A percentile compares a stretch with the other conserved stretches of the same genome.
phyloP scores from a whole-genome alignment of 2,888 invertebrate genomes.

The Dusona sp. region DNA sequence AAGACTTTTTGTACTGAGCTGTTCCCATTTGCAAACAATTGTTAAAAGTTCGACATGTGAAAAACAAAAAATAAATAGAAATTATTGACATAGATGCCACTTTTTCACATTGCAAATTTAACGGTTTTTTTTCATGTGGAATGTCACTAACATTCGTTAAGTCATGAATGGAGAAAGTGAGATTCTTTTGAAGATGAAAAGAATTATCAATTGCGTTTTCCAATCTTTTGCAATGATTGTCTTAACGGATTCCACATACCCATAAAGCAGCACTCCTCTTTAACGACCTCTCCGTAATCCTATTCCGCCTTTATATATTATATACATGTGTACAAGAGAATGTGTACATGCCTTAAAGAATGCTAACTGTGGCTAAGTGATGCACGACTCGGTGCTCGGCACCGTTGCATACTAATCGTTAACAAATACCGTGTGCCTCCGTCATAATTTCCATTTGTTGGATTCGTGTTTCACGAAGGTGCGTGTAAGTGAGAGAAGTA shows the following conservation, averaged over 20 bases:
- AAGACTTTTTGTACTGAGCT: not conserved
- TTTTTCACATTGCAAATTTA: not conserved
- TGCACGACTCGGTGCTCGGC: constrained; percentile 49
- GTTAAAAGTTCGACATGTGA: not conserved
- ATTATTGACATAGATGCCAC: not conserved
- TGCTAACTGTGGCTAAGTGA: constrained; percentile 38
- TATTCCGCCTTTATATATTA: not conserved
- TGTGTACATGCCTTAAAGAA: constrained; percentile 29
- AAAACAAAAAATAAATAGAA: not conserved
- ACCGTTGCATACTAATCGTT: constrained; percentile 65
- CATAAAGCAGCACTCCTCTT: constrained; percentile 26
- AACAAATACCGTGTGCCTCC: constrained; percentile 60
- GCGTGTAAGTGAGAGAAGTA: constrained; percentile 3
- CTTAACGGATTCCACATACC: constrained; percentile 6
- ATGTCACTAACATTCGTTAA: not conserved
- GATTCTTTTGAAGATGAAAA: not conserved
- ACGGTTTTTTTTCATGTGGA: not conserved
- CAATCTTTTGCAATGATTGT: constrained; percentile 9
- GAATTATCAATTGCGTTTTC: not conserved
- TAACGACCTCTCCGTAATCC: constrained; percentile 25
- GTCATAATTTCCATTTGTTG: constrained; percentile 61
- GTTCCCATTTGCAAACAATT: not conserved
- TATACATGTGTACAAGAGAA: not conserved
- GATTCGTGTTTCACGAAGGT: constrained; percentile 31
- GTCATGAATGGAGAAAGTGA: not conserved